These are phyloP conservation scores for Mesoligia furuncula DNA, from an alignment of 2,888 invertebrate species.

Conservation along the genomic window DNA sequence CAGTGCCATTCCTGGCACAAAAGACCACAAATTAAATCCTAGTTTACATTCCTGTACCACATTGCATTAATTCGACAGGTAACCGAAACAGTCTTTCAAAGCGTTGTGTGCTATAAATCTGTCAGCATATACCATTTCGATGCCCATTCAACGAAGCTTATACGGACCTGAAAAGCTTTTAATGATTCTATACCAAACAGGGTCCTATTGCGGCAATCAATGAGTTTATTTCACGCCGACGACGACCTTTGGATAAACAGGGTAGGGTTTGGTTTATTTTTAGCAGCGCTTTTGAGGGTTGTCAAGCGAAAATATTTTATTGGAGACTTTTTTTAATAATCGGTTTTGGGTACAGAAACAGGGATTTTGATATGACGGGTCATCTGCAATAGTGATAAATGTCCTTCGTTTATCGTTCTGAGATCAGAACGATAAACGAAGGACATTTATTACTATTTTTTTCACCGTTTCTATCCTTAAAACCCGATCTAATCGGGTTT, in stretches of 20 bases:
- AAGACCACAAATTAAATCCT: constrained; percentile 62
- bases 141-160: constrained; percentile 65
- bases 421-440: too few species aligned
- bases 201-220: constrained; percentile 57
- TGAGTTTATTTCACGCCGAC: constrained; percentile 58
- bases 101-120: constrained; percentile 63
- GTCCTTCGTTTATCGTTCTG: too few species aligned
- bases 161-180: constrained; percentile 62
- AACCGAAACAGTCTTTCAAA: constrained; percentile 57
- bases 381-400: too few species aligned
- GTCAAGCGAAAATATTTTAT: background rate
- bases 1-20: background rate
- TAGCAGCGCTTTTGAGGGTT: constrained; percentile 20
- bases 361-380: too few species aligned
- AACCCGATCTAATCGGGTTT: too few species aligned
- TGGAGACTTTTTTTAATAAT: background rate
- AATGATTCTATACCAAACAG: constrained; percentile 61
- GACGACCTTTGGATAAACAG: constrained; percentile 53
- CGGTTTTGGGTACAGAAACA: background rate
- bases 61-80: constrained; percentile 61
- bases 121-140: constrained; percentile 63
- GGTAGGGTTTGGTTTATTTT: constrained; percentile 39
- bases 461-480: too few species aligned
- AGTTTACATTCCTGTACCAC: constrained; percentile 53
- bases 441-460: too few species aligned